Evolutionary conservation across 53 echinoderm and acorn worm genomes (phyloP), one percentile per base, ranked within the genome.

Genomic region (Mesocentrotus franciscanus): DNA sequence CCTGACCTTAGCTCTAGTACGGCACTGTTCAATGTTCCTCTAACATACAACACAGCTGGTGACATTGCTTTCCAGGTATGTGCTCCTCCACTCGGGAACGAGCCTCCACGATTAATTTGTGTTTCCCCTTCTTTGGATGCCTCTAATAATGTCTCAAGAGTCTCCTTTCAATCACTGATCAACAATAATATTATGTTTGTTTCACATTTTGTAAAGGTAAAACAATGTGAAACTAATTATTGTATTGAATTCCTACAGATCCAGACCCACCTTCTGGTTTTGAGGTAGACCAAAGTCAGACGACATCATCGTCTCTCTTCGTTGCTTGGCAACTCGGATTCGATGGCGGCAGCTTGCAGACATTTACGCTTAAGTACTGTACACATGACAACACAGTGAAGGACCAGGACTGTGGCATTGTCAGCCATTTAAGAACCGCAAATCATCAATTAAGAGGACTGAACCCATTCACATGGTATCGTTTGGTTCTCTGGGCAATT

Each of bases 311-410:
- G 10, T 74, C 74, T 30, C 74, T 74, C 74, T 74, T 74, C 74
- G 74, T 74, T 74, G 74, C 74, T 29, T 74, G 74, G 74, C 74
- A 74, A 74, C 74, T 30, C 0, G 74, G 74, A 74, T 74, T 74
- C 74, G 18, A 29, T 18, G 18, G 32, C 32, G 74, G 32, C 0
- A 10, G 11, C 14, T 74, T 30, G 29, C 74, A 74, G 32, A 74
- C 1, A 11, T 74, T 74, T 74, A 74, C 59, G 10, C 74, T 74
- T 13, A 32, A 30, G 32, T 32, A 74, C 74, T 74, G 74, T 74
- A 29, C 74, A 20, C 68, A 18, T 8, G 68, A 8, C 22, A 68
- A 68, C 66, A 3, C 17, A 66, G 2, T 60, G 13, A 13, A 60
- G 60, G 60, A 16, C 13, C 60, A 60, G 13, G 60, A 60, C 26